Conservation (phyloP, 2,888 invertebrate genomes). For the Zootermopsis nevadensis region DNA sequence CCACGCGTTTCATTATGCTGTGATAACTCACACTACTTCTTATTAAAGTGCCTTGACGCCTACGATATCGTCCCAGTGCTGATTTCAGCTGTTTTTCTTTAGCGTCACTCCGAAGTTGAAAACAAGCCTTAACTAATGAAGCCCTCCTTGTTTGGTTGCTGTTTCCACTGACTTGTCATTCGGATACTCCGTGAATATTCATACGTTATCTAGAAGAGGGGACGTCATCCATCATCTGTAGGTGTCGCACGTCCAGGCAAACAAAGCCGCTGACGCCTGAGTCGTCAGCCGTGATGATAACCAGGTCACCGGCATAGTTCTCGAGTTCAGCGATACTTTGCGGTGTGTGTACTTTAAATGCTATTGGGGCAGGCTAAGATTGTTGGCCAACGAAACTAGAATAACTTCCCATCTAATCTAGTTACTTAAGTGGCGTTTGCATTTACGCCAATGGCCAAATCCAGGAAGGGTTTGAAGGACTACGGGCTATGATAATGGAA, state of each 20-base stretch:
- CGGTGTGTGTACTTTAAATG: too few relatives aligned
- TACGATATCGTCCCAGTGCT: not conserved
- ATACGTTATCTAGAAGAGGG: constrained; percentile 8
- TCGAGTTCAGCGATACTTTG: too few relatives aligned
- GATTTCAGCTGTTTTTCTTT: not conserved
- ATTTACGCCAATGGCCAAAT: too few relatives aligned
- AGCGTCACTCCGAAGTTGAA: not conserved
- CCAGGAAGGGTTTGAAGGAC: too few relatives aligned
- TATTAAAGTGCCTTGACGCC: not conserved
- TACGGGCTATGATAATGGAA: too few relatives aligned
- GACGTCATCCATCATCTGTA: constrained; percentile 27
- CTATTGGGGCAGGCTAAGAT: too few relatives aligned
- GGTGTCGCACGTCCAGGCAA: constrained; percentile 13
- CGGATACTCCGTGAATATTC: constrained; percentile 5
- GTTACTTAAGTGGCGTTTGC: too few relatives aligned
- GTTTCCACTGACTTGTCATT: not conserved
- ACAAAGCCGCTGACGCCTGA: not conserved
- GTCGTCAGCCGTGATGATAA: not conserved
- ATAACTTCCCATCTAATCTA: too few relatives aligned
- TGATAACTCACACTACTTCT: too few relatives aligned
- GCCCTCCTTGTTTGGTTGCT: not conserved
- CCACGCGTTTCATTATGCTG: not conserved
- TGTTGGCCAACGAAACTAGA: too few relatives aligned
- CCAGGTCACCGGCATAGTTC: not conserved
- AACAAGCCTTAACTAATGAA: constrained; percentile 20